phyloP scores from a whole-genome alignment of 2,797 vertebrate species.

The Scolopax rusticola region DNA sequence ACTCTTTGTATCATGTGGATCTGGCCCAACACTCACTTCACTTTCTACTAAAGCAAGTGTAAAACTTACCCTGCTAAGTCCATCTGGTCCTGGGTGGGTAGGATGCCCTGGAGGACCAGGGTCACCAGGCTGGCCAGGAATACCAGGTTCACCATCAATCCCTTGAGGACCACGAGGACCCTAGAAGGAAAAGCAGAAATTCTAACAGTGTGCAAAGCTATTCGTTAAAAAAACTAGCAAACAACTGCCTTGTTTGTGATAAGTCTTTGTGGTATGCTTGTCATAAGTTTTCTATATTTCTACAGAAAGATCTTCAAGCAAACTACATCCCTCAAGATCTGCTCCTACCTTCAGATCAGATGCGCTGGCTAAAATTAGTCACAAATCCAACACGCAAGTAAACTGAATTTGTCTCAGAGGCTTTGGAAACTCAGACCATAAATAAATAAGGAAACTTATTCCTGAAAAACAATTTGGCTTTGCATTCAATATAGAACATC shows the following conservation, averaged over 20 bases:
- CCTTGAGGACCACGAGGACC: constrained; percentile 90
- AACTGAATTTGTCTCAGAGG: not conserved
- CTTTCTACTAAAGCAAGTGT: not conserved
- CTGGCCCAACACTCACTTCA: not conserved
- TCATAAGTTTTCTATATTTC: not conserved
- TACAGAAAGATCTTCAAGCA: not conserved
- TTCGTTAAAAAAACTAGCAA: not conserved
- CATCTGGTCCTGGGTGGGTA: constrained; percentile 85
- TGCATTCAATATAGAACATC: not conserved
- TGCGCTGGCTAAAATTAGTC: not conserved
- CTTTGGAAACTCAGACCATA: not conserved
- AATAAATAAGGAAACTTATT: not conserved
- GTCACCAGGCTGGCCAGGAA: constrained; percentile 94
- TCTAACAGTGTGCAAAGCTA: not conserved
- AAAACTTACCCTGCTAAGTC: constrained; percentile 83
- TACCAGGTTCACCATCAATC: constrained; percentile 94
- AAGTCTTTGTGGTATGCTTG: not conserved
- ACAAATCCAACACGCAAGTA: not conserved
- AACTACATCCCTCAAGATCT: not conserved
- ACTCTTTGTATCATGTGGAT: accelerated
- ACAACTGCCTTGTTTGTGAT: not conserved
- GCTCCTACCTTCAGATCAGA: not conserved
- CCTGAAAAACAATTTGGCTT: not conserved
- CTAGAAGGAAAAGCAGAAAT: constrained; percentile 71
- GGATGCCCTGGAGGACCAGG: constrained; percentile 92